These are phyloP conservation scores for Callitettix versicolor DNA, from an alignment of 1,140 invertebrate genomes.

Conservation along the genomic window DNA sequence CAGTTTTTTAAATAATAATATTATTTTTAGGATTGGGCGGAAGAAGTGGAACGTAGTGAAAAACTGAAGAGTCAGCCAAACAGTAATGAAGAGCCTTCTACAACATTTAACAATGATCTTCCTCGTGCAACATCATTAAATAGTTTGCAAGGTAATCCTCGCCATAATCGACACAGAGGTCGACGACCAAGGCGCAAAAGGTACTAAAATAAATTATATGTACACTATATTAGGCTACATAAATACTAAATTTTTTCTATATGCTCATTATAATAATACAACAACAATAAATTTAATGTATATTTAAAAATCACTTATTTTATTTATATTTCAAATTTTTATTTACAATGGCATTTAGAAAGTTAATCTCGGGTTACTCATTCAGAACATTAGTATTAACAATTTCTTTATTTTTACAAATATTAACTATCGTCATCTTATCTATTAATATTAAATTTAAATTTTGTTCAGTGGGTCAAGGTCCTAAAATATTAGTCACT, in stretches of 20 bases:
- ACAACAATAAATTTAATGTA: too few species aligned
- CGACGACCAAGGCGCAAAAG: background rate
- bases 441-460: too few species aligned
- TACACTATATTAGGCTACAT: background rate
- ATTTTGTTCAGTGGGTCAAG: too few species aligned
- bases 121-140: background rate
- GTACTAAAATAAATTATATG: background rate
- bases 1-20: background rate
- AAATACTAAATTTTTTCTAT: background rate
- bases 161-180: background rate
- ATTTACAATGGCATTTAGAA: too few species aligned
- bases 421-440: too few species aligned
- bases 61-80: background rate
- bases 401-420: too few species aligned
- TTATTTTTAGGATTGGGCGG: constrained; percentile 21
- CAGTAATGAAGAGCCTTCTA: background rate
- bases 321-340: too few species aligned
- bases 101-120: background rate
- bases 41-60: constrained; percentile 22
- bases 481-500: too few species aligned
- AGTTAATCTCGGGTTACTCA: too few species aligned
- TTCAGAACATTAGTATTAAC: too few species aligned
- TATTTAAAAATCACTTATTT: too few species aligned
- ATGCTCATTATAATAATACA: too few species aligned
- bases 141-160: background rate